Base-by-base conservation (phyloP, 1,140 invertebrate genomes). In the Drosophila pachea region DNA sequence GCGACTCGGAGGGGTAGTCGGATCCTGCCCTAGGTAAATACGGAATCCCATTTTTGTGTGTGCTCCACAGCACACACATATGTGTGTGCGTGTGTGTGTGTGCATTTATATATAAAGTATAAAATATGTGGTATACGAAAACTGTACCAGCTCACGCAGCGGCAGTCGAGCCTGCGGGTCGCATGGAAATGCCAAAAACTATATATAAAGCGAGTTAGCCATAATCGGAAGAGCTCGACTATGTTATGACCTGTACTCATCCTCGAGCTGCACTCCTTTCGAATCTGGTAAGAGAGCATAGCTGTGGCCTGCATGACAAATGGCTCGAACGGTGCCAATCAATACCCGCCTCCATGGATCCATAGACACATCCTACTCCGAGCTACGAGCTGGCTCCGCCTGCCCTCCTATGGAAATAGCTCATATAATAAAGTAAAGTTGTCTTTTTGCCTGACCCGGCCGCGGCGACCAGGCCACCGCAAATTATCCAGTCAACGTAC, bases 401-500 rank as follows among this genome's bases (percentile, higher is more conserved):
- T 43, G 5, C 40, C n/a, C n/a, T 43, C 12, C 5, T 14, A 43
- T 43, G 40, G 40, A 12, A 12, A 14, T 14, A 43, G 40, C 40
- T 14, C 40, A 7, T 43, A 43, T 43, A 83, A 83, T 83, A 84
- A 83, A 83, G 84, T 83, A 73, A 83, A 82, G 83, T 84, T 79
- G 62, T 42, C 73, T 78, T 73, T 84, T 78, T 64, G 73, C 67
- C 71, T 66, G 71, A 47, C 43, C 66, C 68, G 74, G 40, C 64
- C 62, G 58, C 56, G 43, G 71, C 40, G 73, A 56, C 79, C 71
- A 84, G 22, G 3, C 22, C 3, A 3, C 22, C 22, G 86, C 81
- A 86, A 86, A 86, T 86, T 86, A 86, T 74, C 73, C 81, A 77
- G 78, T 76, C 75, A 75, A 74, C 71, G 62, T 66, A 73, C 59